Evolutionary conservation across 2,888 invertebrate genomes (phyloP).

Genomic region (Eupeodes latifasciatus): DNA sequence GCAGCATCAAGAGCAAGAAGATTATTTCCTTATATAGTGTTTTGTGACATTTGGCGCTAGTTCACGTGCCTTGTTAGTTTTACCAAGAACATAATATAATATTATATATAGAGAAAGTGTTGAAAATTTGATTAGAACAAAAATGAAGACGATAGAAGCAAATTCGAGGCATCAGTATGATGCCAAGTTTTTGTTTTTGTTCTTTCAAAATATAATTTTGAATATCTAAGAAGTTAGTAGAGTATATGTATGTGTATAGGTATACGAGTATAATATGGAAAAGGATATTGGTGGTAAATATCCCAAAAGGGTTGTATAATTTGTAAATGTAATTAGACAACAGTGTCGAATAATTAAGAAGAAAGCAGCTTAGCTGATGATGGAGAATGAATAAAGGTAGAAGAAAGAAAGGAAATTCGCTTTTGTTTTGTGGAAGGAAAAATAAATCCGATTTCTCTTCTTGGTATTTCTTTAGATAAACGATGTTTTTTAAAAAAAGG

Average conservation of each 20-base stretch:
- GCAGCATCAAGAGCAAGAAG: background rate
- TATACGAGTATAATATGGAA: no score
- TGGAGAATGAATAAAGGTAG: background rate
- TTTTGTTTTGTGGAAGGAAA: background rate
- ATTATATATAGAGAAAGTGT: background rate
- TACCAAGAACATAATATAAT: slow-evolving; percentile 36
- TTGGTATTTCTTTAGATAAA: background rate
- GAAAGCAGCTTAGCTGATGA: slow-evolving; percentile 10
- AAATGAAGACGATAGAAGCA: slow-evolving; percentile 68
- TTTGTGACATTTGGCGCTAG: slow-evolving; percentile 73
- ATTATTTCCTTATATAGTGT: slow-evolving; percentile 39
- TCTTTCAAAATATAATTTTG: background rate
- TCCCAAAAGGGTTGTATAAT: slow-evolving; percentile 62
- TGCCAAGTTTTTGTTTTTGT: slow-evolving; percentile 55
- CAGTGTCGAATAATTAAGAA: slow-evolving; percentile 41
- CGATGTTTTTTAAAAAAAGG: background rate
- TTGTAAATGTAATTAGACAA: slow-evolving; percentile 70
- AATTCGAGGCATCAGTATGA: slow-evolving; percentile 3
- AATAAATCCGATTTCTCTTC: background rate
- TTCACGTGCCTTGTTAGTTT: slow-evolving; percentile 73
- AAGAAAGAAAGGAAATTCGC: background rate
- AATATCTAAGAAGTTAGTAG: slow-evolving; percentile 10
- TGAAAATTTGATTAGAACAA: slow-evolving; percentile 73
- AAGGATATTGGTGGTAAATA: slow-evolving; percentile 49
- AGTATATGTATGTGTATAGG: no score